Base-by-base conservation (phyloP, 2,888 invertebrate genomes). In the Drosophila imparisetae region DNA sequence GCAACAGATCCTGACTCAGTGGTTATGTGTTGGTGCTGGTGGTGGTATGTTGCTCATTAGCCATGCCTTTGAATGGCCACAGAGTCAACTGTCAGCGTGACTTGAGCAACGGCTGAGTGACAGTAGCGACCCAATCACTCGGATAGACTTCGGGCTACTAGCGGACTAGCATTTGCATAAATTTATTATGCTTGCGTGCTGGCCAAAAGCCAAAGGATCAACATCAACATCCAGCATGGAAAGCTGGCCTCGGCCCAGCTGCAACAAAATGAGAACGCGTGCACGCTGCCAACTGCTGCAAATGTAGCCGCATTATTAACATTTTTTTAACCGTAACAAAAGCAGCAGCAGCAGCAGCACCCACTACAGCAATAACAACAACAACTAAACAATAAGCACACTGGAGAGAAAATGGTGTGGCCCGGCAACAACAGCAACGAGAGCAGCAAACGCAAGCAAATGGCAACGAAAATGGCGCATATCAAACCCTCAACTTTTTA, bases 401-500 rank as follows among this genome's bases (percentile, higher is more conserved):
- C 54, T 63, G 74, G 69, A 75, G 21, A 80, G 78, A 77, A 78
- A 80, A 74, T 75, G 76, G 75, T 81, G 81, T 65, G 76, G 81
- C 76, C 21, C 32, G 52, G 62, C 78, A 64, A 62, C 63, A 65
- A 24, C 75, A 59, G 27, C 65, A 54, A n/a, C 54, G 42, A 68
- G 57, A 66, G 53, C 83, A 71, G 60, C 82, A 70, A 78, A 78
- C 66, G 61, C 76, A 64, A 81, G 80, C 80, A 89, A 90, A 90
- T 90, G 90, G 80, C 86, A 89, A 89, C 80, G 75, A 91, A 91
- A 91, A 90, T 91, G 90, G 91, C 90, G 91, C 75, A 84, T 78
- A 83, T 90, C 89, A 86, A 75, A 91, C 73, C 80, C 81, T 78
- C 66, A 61, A 70, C 75, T 72, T 77, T 63, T 66, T 66, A 53